These are phyloP conservation scores for Hippocampus mohnikei DNA, from an alignment of 2,113 vertebrate genomes.

Conservation along the genomic window DNA sequence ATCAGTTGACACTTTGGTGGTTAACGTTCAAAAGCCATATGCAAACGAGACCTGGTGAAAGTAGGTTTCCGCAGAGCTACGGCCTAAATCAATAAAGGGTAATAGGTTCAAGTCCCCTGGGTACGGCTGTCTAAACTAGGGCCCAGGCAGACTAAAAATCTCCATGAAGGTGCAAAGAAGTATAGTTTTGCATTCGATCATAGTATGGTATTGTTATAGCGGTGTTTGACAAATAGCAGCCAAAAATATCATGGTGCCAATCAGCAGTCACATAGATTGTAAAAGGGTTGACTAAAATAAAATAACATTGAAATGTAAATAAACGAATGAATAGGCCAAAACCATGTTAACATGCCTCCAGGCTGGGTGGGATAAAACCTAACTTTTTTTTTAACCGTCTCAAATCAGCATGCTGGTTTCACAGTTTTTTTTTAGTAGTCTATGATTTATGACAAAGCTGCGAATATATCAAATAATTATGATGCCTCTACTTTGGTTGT, in stretches of 20 bases:
- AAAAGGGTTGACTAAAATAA: too few species aligned
- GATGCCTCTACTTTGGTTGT: neutral
- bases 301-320: too few species aligned
- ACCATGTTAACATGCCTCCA: too few species aligned
- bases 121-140: conserved; percentile 39
- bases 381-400: conserved; percentile 23
- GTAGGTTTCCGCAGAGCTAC: conserved; percentile 47
- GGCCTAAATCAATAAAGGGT: conserved; percentile 58
- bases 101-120: conserved; percentile 47
- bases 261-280: too few species aligned
- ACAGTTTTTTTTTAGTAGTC: conserved; percentile 15
- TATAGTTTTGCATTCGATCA: neutral
- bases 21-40: conserved; percentile 52
- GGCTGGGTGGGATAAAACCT: too few species aligned
- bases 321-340: too few species aligned
- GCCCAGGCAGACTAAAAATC: conserved; percentile 35
- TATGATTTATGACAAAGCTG: conserved; percentile 36
- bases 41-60: conserved; percentile 56
- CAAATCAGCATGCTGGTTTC: conserved; percentile 33
- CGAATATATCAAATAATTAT: neutral
- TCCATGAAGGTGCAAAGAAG: conserved; percentile 10
- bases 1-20: conserved; percentile 48
- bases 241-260: neutral
- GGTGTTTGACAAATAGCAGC: neutral
- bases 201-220: neutral